Conservation (phyloP, 2,113 vertebrate genomes). For the Tetrao urogallus region DNA sequence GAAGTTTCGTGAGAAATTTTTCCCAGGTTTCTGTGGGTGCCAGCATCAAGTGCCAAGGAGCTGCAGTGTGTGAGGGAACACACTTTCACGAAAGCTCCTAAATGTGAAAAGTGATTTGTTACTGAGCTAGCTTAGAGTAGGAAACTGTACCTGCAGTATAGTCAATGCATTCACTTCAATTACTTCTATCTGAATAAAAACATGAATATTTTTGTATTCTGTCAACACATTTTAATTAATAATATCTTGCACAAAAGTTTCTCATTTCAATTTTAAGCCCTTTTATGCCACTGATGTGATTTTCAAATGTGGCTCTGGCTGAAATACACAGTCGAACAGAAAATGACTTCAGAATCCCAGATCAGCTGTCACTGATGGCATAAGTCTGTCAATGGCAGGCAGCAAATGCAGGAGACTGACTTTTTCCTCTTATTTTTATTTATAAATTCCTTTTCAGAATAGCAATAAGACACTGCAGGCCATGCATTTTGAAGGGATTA, state of each 20-base stretch:
- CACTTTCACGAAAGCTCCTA: neutral
- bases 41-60: neutral
- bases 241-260: conserved; percentile 16
- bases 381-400: conserved; percentile 44
- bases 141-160: neutral
- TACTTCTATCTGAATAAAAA: conserved; percentile 2
- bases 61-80: neutral
- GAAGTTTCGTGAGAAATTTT: neutral
- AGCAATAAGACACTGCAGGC: conserved; percentile 61
- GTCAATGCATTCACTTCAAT: neutral
- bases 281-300: conserved; percentile 13
- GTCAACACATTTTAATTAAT: conserved; percentile 29
- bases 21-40: fast-evolving
- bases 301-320: conserved; percentile 31
- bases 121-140: neutral
- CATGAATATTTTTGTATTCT: neutral
- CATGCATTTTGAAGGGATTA: conserved; percentile 44
- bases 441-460: conserved; percentile 69
- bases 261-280: neutral
- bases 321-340: conserved; percentile 27
- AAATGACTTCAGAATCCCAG: conserved; percentile 5
- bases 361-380: conserved; percentile 45
- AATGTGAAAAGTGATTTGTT: neutral
- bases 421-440: conserved; percentile 67
- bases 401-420: conserved; percentile 9